Evolutionary conservation across 2,797 vertebrate species (phyloP), one percentile per base, ranked within the genome.

Genomic region (Acanthornis magna): DNA sequence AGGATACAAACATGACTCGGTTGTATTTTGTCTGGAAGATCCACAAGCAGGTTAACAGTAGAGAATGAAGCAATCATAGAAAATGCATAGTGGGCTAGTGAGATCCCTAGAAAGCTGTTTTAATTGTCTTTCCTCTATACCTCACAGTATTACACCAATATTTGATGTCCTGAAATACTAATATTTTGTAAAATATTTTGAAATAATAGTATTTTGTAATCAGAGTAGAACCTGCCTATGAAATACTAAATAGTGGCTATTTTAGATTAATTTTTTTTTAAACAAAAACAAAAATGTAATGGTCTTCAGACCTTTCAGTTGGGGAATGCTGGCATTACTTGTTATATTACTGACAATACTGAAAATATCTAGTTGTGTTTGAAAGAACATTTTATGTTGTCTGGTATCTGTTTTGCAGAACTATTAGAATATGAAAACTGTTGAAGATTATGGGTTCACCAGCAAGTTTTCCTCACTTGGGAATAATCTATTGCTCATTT

Each of bases 401-500:
- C 40, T 75, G 16, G 2, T 87, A 32, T 30, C 71, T 80, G 32
- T 25, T 50, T 27, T 67, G 36, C 42, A 85, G 23, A 51, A 57
- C n/a, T 38, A 9, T 48, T 51, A 66, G 27, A 72, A 53, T 67
- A 65, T 7, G 8, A 85, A 91, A 85, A 83, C 30, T 51, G 11
- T 45, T 66, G 16, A 77, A 83, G 43, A 23, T 70, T 78, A 55
- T 13, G 29, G 15, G 54, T 53, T 92, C 34, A 79, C 22, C 61
- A 77, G 85, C 34, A 93, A 89, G 65, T 71, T 74, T 95, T 92
- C 88, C 85, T 95, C 94, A 61, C 73, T 61, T 80, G 95, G 95
- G 95, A 95, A 95, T 96, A 98, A 96, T 93, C 88, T 95, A 57
- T 93, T 88, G 29, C 93, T 96, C 85, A 93, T 97, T 97, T 89